Percentiles rank a stretch among this genome's conserved stretches.
Evolutionary conservation across 1,140 invertebrate genomes (phyloP).

Genomic region (Armadillidium nasatum): DNA sequence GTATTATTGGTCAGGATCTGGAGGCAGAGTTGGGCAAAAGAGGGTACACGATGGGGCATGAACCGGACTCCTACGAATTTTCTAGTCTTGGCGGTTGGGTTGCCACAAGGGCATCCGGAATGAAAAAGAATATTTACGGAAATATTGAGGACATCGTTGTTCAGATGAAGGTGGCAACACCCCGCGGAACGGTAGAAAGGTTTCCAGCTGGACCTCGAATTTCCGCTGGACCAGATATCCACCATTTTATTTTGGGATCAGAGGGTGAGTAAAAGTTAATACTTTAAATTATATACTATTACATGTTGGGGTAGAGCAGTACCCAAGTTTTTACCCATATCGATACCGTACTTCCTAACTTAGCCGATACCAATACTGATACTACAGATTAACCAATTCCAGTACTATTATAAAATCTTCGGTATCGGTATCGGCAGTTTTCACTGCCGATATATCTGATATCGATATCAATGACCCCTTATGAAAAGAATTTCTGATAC

Average conservation of each 20-base stretch:
- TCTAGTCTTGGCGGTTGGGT: constrained; percentile 96
- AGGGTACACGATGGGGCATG: constrained; percentile 81
- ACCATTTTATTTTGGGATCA: constrained; percentile 92
- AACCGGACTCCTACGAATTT: constrained; percentile 97
- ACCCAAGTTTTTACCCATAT: too few relatives aligned
- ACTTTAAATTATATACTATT: too few relatives aligned
- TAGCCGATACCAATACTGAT: too few relatives aligned
- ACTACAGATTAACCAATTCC: too few relatives aligned
- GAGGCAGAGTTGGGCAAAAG: constrained; percentile 66
- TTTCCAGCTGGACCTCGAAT: constrained; percentile 78
- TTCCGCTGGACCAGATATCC: constrained; percentile 90
- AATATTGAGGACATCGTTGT: constrained; percentile 95
- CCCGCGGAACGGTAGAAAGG: constrained; percentile 71
- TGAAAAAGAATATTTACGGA: constrained; percentile 99
- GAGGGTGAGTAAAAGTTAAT: constrained; percentile 65
- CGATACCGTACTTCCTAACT: too few relatives aligned
- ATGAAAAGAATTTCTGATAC: too few relatives aligned
- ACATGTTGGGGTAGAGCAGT: too few relatives aligned
- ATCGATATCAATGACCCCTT: too few relatives aligned
- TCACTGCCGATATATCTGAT: too few relatives aligned
- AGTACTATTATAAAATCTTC: too few relatives aligned
- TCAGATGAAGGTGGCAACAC: constrained; percentile 81
- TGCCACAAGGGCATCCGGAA: constrained; percentile 93
- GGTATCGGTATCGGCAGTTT: too few relatives aligned
- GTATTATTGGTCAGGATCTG: constrained; percentile 91